phyloP scores from a whole-genome alignment of 2,888 invertebrate species.

The Sipha maydis region DNA sequence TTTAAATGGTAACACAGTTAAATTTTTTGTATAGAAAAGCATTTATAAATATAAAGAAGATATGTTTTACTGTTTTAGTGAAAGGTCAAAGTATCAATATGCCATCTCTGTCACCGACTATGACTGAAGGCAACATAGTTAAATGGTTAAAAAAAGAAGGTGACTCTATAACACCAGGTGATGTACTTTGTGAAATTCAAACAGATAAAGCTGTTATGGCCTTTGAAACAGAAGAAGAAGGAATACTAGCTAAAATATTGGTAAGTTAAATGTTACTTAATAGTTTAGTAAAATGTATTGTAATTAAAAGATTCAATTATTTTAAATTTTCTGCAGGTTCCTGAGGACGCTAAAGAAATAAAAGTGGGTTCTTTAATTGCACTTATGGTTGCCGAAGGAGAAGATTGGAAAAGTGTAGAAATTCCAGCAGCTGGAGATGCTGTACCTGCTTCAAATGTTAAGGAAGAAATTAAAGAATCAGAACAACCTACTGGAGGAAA shows the following conservation, averaged over 20 bases:
- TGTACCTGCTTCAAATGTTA: not conserved
- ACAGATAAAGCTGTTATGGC: slow-evolving; percentile 75
- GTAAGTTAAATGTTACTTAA: slow-evolving; percentile 66
- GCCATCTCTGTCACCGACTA: slow-evolving; percentile 75
- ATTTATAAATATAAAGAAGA: not conserved
- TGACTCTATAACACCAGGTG: slow-evolving; percentile 71
- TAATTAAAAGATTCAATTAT: not conserved
- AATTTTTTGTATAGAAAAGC: not conserved
- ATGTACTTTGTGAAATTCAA: slow-evolving; percentile 75
- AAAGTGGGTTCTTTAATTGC: slow-evolving; percentile 73
- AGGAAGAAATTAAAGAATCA: slow-evolving; percentile 23
- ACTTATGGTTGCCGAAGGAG: slow-evolving; percentile 73
- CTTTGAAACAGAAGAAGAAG: slow-evolving; percentile 74
- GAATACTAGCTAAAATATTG: slow-evolving; percentile 73
- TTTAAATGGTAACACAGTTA: slow-evolving; percentile 63
- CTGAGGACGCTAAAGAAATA: slow-evolving; percentile 71
- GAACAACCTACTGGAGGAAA: slow-evolving; percentile 50
- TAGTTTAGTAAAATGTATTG: not conserved
- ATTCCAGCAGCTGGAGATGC: slow-evolving; percentile 66
- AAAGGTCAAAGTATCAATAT: slow-evolving; percentile 69
- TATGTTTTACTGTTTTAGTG: slow-evolving; percentile 65
- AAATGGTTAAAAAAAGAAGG: slow-evolving; percentile 73
- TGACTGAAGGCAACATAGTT: slow-evolving; percentile 73
- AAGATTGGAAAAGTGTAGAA: slow-evolving; percentile 73
- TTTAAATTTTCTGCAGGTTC: slow-evolving; percentile 65